phyloP scores from a whole-genome alignment of 2,888 invertebrate species.

The Bombyx huttoni region DNA sequence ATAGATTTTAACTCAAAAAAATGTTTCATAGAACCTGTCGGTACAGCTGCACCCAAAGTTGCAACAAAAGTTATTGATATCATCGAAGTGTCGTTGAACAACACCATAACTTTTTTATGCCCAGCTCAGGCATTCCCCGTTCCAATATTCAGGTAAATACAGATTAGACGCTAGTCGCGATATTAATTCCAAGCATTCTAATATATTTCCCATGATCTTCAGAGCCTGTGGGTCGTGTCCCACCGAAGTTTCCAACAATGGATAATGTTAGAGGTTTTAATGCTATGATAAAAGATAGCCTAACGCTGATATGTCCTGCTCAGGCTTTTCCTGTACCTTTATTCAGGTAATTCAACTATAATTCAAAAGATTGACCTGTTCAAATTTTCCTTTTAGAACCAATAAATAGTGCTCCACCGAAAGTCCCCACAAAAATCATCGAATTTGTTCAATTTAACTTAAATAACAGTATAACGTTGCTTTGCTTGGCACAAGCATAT shows the following conservation, averaged over 20 bases:
- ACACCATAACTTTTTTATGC: slow-evolving; percentile 68
- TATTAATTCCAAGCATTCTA: not conserved
- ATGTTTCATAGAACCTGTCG: slow-evolving; percentile 75
- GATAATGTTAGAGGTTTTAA: slow-evolving; percentile 75
- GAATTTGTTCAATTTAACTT: slow-evolving; percentile 55
- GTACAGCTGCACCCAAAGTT: slow-evolving; percentile 79
- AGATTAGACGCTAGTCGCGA: slow-evolving; percentile 4
- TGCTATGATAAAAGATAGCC: slow-evolving; percentile 64
- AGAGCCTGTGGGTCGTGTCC: slow-evolving; percentile 75
- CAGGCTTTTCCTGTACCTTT: slow-evolving; percentile 77
- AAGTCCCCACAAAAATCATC: slow-evolving; percentile 72
- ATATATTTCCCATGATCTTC: slow-evolving; percentile 20
- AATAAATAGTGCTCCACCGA: slow-evolving; percentile 79
- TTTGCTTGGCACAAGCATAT: slow-evolving; percentile 80
- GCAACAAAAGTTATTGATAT: slow-evolving; percentile 69
- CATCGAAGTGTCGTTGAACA: slow-evolving; percentile 39
- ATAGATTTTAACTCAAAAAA: not conserved
- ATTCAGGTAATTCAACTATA: slow-evolving; percentile 69
- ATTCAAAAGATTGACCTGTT: slow-evolving; percentile 1
- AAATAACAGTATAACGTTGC: slow-evolving; percentile 71
- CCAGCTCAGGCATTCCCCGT: slow-evolving; percentile 78
- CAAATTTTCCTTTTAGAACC: slow-evolving; percentile 70
- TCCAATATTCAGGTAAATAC: slow-evolving; percentile 76
- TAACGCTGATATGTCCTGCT: slow-evolving; percentile 78
- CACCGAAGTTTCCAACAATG: slow-evolving; percentile 81